Evolutionary conservation across 2,888 invertebrate genomes (phyloP).

Genomic region (Campopleginae sp.): DNA sequence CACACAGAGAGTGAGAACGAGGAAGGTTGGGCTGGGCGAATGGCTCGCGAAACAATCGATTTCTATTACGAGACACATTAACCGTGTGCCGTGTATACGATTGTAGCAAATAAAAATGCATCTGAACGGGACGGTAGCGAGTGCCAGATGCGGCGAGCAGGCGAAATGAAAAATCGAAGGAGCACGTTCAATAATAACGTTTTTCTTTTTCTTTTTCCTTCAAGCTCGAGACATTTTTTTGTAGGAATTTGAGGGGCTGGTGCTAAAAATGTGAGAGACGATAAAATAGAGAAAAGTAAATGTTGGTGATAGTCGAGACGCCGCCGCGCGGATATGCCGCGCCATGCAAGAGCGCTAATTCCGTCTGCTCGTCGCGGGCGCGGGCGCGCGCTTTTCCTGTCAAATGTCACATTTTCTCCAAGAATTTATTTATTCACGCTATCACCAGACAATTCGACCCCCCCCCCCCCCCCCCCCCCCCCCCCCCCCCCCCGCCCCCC

Average conservation of each 20-base stretch:
- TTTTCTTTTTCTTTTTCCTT: too few species aligned
- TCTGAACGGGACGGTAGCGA: background rate
- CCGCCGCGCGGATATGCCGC: constrained; percentile 80
- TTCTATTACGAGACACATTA: constrained; percentile 63
- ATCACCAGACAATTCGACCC: constrained; percentile 62
- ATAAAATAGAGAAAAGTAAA: constrained; percentile 2
- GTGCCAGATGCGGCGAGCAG: too few species aligned
- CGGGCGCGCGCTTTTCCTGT: constrained; percentile 76
- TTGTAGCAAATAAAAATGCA: background rate
- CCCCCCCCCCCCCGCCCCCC: constrained; percentile 36
- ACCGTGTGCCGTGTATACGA: constrained; percentile 59
- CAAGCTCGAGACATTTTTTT: background rate
- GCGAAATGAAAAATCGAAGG: background rate
- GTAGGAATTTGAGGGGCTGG: background rate
- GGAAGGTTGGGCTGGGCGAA: background rate
- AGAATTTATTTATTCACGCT: constrained; percentile 80
- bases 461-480: constrained; percentile 34
- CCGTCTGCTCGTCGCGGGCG: constrained; percentile 78
- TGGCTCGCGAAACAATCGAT: constrained; percentile 64
- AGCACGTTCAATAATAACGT: too few species aligned
- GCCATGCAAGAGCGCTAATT: constrained; percentile 82
- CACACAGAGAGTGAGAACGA: background rate
- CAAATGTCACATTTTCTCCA: constrained; percentile 81
- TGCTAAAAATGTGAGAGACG: background rate
- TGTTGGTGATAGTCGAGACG: constrained; percentile 75